Base-by-base conservation (phyloP, 2,888 invertebrate species). In the Abscondita cerata region DNA sequence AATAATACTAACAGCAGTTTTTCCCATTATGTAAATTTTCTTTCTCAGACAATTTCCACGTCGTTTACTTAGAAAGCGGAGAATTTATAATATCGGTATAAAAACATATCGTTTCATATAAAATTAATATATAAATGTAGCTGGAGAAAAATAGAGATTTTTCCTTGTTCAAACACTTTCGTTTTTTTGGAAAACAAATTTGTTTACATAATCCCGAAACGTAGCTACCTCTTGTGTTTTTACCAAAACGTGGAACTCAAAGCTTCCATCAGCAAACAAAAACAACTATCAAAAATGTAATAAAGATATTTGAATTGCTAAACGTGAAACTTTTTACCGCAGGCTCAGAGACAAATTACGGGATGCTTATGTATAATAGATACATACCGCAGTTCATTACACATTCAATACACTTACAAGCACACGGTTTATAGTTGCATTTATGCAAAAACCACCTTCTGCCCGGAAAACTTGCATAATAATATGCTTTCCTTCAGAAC, bases 351-450 rank as follows among this genome's bases (percentile, higher is more conserved):
- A 56, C 40, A 56, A 59, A 59, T 52, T 59, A 50, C 50, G 38
- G 50, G 41, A 59, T 54, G 48, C 59, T 59, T 59, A 40, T 59
- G 54, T 59, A 59, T 59, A 59, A 59, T 59, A 53, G 59, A 59
- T 53, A 59, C 59, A 46, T 59, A 33, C 59, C 33, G 59, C 53
- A 59, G 52, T 59, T 59, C 54, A 59, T 59, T 59, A 59, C 50
- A 50, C 59, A 59, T 59, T 59, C 59, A 59, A 59, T 59, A 50
- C 59, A 40, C 50, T 54, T 59, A 40, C 33, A 54, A 44, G 34
- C 50, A 51, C 31, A 25, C 38, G n/a, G 41, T 54, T 59, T 61
- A 61, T 51, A 50, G 55, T 46, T 56, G 51, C 55, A 61, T 55
- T 56, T 61, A 61, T 56, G 60, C 55, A 61, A 61, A 55, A 59